phyloP scores from a whole-genome alignment of 2,888 invertebrate species.

The Apantesis nais region DNA sequence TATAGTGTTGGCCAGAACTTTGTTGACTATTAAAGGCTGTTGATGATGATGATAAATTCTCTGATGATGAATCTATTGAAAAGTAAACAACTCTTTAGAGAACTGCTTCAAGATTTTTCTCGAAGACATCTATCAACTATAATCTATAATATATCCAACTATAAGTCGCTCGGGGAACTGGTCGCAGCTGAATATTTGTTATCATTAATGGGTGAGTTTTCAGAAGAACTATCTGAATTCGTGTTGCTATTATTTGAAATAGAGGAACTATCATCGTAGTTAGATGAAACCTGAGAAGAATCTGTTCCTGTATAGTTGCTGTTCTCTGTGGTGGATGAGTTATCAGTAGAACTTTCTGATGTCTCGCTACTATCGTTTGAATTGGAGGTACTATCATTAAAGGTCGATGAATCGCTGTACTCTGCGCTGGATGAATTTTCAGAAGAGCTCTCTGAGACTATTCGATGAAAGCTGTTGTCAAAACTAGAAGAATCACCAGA shows the following conservation, averaged over 20 bases:
- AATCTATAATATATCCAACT: no score
- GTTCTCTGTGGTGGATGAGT: not conserved
- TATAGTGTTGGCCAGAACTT: no score
- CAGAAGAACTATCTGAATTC: not conserved
- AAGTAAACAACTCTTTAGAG: no score
- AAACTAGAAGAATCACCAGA: not conserved
- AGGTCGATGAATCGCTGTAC: not conserved
- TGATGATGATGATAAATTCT: no score
- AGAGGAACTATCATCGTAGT: no score
- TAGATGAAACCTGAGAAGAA: no score
- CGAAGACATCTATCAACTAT: no score
- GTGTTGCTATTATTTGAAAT: not conserved
- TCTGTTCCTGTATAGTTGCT: no score
- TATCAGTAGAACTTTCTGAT: not conserved
- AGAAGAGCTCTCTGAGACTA: not conserved
- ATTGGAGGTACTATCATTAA: no score
- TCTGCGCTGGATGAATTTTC: not conserved
- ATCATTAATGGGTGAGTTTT: not conserved
- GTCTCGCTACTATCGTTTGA: not conserved
- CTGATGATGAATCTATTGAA: no score
- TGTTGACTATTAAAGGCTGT: no score
- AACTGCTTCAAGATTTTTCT: no score
- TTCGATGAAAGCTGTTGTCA: not conserved
- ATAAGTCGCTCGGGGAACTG: not conserved
- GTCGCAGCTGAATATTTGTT: not conserved